These are phyloP conservation scores for Epizoanthus illoricatus DNA, from an alignment of 92 coral and sea anemone genomes.

Conservation along the genomic window DNA sequence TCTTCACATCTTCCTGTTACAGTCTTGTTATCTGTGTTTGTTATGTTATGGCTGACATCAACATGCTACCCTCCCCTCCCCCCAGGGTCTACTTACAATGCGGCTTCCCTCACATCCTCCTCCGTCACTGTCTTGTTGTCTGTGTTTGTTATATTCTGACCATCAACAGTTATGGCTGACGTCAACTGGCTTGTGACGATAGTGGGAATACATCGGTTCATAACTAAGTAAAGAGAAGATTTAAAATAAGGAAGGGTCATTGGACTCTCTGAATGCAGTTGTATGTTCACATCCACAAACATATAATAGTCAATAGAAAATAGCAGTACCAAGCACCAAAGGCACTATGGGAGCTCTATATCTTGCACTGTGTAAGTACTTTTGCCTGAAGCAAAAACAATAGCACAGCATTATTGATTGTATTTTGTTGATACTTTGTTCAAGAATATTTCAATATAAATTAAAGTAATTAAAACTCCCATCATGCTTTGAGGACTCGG, in stretches of 20 bases:
- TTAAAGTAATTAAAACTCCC: no score
- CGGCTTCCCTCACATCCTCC: constrained; percentile 62
- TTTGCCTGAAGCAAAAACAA: no score
- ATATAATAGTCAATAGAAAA: background rate
- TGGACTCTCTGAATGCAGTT: background rate
- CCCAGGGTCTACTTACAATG: constrained; percentile 62
- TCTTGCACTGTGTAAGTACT: background rate
- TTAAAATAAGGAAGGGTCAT: background rate
- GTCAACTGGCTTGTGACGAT: constrained; percentile 54
- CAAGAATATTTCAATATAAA: no score
- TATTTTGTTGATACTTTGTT: no score
- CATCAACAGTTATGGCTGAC: constrained; percentile 17
- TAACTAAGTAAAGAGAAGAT: constrained; percentile 44
- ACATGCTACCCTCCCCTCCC: background rate
- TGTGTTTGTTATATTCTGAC: constrained; percentile 30
- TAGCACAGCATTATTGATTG: no score
- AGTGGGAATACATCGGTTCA: constrained; percentile 93
- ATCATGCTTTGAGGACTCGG: no score
- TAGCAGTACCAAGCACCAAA: background rate
- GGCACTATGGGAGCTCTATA: background rate
- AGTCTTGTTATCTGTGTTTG: no score
- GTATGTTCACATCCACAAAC: no score
- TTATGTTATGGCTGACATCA: no score
- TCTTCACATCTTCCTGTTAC: no score
- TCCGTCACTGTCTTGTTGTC: constrained; percentile 61